phyloP scores from a whole-genome alignment of 2,797 vertebrate species.

The Hybognathus amarus region DNA sequence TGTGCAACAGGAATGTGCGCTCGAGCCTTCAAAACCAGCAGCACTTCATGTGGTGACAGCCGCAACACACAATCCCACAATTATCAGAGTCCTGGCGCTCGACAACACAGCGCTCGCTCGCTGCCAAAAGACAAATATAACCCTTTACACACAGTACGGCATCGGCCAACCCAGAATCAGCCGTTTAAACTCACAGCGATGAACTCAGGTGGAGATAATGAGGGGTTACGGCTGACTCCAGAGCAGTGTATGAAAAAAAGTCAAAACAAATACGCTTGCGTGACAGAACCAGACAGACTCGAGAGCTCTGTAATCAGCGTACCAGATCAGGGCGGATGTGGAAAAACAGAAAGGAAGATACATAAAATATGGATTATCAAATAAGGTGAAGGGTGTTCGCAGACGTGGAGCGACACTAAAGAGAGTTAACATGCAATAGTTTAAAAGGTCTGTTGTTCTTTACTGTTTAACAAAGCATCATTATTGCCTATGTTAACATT shows the following conservation, averaged over 20 bases:
- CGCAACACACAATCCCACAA: constrained; percentile 51
- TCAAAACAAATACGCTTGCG: constrained; percentile 58
- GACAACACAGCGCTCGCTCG: constrained; percentile 6
- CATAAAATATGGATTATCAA: constrained; percentile 16
- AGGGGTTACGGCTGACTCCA: constrained; percentile 4
- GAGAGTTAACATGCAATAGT: background rate
- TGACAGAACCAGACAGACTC: constrained; percentile 56
- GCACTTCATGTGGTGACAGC: constrained; percentile 54
- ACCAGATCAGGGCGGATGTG: constrained; percentile 50
- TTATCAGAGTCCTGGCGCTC: constrained; percentile 37
- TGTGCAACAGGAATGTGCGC: constrained; percentile 18
- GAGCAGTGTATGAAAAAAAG: constrained; percentile 31
- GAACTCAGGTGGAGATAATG: constrained; percentile 32
- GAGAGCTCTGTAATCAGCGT: constrained; percentile 41
- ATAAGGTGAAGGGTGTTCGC: background rate
- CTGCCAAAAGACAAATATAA: constrained; percentile 49
- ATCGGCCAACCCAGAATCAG: constrained; percentile 36
- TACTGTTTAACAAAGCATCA: background rate
- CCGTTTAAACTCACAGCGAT: background rate
- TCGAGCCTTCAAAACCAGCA: constrained; percentile 19
- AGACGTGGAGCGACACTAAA: background rate
- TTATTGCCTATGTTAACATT: background rate
- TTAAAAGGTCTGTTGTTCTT: background rate
- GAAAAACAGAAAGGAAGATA: constrained; percentile 38
- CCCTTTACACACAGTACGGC: background rate